Base-by-base conservation (phyloP, 2,113 vertebrate genomes). In the Dolichotis patagonum region DNA sequence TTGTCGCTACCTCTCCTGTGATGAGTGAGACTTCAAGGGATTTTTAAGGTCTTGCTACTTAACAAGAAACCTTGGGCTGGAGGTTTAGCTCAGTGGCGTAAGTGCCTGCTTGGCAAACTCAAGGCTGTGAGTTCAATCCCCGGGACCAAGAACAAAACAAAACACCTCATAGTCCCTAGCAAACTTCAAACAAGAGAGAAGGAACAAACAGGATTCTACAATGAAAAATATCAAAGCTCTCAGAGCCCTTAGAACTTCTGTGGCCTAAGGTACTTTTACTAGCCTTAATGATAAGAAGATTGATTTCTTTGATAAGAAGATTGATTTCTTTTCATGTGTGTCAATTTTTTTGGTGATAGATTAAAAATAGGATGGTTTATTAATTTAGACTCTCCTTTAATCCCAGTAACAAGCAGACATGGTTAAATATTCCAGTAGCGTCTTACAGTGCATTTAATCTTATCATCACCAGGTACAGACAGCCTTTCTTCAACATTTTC, bases 41-140 rank as follows among this genome's bases (percentile, higher is more conserved):
- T 38, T 90, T 69, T 95, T 28, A 96, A 94, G 24, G 24, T 62
- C 67, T 94, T 73, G 3, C 19, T 71, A 56, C 32, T 87, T 65
- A 12, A n/a, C n/a, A n/a, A 88, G 49, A 94, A 62, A 58, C 46
- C 46, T 46, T 46, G 46, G 46, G 46, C 4, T 7, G 4, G 46
- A 7, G 46, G 46, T 46, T 46, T 46, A 46, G 46, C 46, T 46
- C 46, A 46, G 46, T 7, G 7, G 46, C 46, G 7, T 46, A 46
- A 46, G 46, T 46, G 46, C 46, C 46, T 46, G 46, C 46, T 46
- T 46, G 46, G 46, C 46, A 46, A 46, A 46, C 7, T 4, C 7
- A 7, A 46, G 46, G 46, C 7, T 7, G 7, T 46, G 7, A 46
- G 7, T 46, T 46, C 46, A 46, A 46, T 46, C 46, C 46, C 46